phyloP scores from a whole-genome alignment of 2,888 invertebrate species.

The Herminia tarsipennalis region DNA sequence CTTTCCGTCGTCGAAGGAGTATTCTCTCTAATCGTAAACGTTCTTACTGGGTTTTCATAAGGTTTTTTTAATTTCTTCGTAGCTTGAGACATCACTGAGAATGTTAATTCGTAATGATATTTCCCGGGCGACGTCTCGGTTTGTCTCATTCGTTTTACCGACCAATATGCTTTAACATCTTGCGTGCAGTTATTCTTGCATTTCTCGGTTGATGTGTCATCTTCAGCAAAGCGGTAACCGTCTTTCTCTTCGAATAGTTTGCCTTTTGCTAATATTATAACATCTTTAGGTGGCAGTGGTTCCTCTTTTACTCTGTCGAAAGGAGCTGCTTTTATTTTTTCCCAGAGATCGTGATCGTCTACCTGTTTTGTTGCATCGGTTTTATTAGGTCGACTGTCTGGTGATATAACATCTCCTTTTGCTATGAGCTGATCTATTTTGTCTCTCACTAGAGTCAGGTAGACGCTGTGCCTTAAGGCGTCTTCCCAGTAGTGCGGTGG shows the following conservation, averaged over 20 bases:
- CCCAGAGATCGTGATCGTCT: slow-evolving; percentile 79
- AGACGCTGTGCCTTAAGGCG: slow-evolving; percentile 88
- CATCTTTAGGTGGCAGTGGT: slow-evolving; percentile 86
- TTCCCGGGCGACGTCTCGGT: slow-evolving; percentile 76
- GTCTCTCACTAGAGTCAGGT: slow-evolving; percentile 87
- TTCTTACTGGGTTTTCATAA: slow-evolving; percentile 84
- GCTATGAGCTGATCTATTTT: slow-evolving; percentile 82
- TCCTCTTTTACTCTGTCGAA: slow-evolving; percentile 72
- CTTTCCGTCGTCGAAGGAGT: slow-evolving; percentile 60
- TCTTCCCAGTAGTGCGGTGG: slow-evolving; percentile 87
- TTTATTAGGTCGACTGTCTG: slow-evolving; percentile 56
- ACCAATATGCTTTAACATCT: slow-evolving; percentile 88
- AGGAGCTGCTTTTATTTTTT: slow-evolving; percentile 77
- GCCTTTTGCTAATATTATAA: slow-evolving; percentile 87
- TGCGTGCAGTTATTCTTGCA: slow-evolving; percentile 80
- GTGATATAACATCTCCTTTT: slow-evolving; percentile 58
- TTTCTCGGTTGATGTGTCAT: slow-evolving; percentile 61
- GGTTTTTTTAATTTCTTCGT: slow-evolving; percentile 75
- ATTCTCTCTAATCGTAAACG: slow-evolving; percentile 87
- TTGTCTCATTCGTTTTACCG: slow-evolving; percentile 89
- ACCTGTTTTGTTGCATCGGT: slow-evolving; percentile 59
- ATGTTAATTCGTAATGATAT: slow-evolving; percentile 88
- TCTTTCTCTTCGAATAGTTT: slow-evolving; percentile 83
- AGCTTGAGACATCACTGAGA: slow-evolving; percentile 86
- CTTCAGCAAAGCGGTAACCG: slow-evolving; percentile 85